phyloP scores from a whole-genome alignment of 30 jellyfish, hydroid and myxozoan species.

The Hydractinia echinata region DNA sequence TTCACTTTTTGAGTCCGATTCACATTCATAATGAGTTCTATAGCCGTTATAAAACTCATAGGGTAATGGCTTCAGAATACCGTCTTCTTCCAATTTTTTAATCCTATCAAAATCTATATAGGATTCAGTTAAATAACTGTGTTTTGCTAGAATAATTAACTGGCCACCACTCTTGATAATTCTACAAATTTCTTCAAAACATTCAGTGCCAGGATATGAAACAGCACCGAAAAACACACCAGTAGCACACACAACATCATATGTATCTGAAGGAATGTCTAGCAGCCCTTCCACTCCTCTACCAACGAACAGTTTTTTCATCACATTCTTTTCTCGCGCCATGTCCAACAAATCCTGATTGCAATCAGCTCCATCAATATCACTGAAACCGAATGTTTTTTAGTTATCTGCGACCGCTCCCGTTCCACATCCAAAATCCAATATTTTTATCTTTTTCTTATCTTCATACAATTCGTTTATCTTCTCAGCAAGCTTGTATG shows the following conservation, averaged over 20 bases:
- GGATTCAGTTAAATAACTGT: background rate
- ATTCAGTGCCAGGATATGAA: conserved; percentile 32
- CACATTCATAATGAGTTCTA: conserved; percentile 5
- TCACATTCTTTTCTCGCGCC: conserved; percentile 2
- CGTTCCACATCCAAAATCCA: conserved; percentile 37
- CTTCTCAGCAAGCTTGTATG: conserved; percentile 11
- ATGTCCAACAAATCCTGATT: conserved; percentile 2
- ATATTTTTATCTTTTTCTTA: background rate
- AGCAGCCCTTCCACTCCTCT: conserved; percentile 2
- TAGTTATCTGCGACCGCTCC: conserved; percentile 19
- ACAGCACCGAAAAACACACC: conserved; percentile 19
- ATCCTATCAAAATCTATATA: conserved; percentile 7
- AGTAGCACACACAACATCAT: conserved; percentile 23
- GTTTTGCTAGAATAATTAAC: background rate
- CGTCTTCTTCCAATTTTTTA: background rate
- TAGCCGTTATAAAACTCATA: conserved; percentile 21
- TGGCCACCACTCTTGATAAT: conserved; percentile 28
- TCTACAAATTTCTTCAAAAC: conserved; percentile 15
- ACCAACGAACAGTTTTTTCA: conserved; percentile 13
- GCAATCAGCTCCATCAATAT: conserved; percentile 19
- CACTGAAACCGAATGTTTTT: background rate
- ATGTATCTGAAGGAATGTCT: background rate
- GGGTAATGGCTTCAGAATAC: background rate
- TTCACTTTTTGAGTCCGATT: background rate
- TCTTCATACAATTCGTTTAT: conserved; percentile 11